These are phyloP conservation scores for Xestia xanthographa DNA, from an alignment of 2,888 invertebrate species.

Conservation along the genomic window DNA sequence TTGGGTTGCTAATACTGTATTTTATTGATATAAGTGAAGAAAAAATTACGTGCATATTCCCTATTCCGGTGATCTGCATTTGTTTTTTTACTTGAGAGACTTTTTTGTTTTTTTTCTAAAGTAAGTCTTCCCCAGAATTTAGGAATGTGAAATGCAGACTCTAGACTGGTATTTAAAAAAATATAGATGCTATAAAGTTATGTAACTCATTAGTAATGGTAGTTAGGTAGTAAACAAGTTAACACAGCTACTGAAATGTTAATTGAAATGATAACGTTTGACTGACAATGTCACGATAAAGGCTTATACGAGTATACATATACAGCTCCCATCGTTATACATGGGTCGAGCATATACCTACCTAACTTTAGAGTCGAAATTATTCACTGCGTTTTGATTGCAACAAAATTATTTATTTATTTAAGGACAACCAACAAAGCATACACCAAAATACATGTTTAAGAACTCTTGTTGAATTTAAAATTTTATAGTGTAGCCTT, in stretches of 20 bases:
- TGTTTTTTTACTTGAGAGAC: not conserved
- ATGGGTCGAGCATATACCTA: not conserved
- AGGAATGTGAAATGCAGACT: not conserved
- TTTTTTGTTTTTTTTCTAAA: too few relatives aligned
- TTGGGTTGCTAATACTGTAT: too few relatives aligned
- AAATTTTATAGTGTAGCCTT: too few relatives aligned
- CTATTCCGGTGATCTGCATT: not conserved
- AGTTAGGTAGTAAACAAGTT: constrained; percentile 16
- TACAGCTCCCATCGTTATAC: not conserved
- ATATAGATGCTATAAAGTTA: not conserved
- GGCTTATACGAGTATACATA: too few relatives aligned
- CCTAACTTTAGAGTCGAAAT: not conserved
- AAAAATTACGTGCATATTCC: too few relatives aligned
- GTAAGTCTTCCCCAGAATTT: not conserved
- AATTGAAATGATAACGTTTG: constrained; percentile 41
- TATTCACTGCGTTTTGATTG: too few relatives aligned
- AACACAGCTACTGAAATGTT: constrained; percentile 23
- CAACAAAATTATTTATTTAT: too few relatives aligned
- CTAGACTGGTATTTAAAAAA: not conserved
- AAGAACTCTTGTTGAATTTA: too few relatives aligned
- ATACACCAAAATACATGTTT: too few relatives aligned
- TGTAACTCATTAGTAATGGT: constrained; percentile 3
- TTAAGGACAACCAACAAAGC: too few relatives aligned
- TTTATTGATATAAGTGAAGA: too few relatives aligned
- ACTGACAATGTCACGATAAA: constrained; percentile 42